Base-by-base conservation (phyloP, 2,888 invertebrate species). In the Patella ulyssiponensis region DNA sequence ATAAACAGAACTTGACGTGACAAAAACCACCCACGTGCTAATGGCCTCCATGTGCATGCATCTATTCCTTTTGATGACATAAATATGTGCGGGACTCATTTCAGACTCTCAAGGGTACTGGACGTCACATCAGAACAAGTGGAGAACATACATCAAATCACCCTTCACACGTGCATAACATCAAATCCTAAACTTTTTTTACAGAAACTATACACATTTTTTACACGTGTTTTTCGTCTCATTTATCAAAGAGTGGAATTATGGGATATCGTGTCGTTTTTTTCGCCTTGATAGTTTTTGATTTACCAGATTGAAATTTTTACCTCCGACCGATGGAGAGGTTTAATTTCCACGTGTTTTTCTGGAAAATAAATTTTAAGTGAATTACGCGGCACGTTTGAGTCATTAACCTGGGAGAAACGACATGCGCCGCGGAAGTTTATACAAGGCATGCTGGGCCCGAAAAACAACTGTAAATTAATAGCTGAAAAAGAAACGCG, bases 161-260 rank as follows among this genome's bases (percentile, higher is more conserved):
- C 20, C 23, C 20, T 23, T 23, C 64, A 64, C 64, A 64, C 64
- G 64, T 64, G 64, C 64, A 64, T 14, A 20, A n/a, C 64, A 64
- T 64, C 64, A 23, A 64, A 3, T 23, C 64, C 9, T 44, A 44
- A 44, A 64, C 20, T 64, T 64, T 64, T n/a, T 64, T 64, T 64
- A 23, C 20, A 64, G 23, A 23, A 64, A 20, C 20, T 11, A 23
- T 64, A 23, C 20, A 20, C 20, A 64, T 23, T 64, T 64, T 64
- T 64, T 64, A 64, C 64, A 64, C 64, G 64, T 64, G 64, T 64
- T 64, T 64, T 64, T 64, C 64, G 20, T 64, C 64, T 64, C 64
- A 64, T 64, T 64, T 64, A 64, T 64, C 64, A 64, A 64, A 64
- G 64, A 23, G 23, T 20, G 23, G 23, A 64, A 64, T 64, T 64